These are phyloP conservation scores for Hyperopisus bebe DNA, from an alignment of 2,113 vertebrate genomes.

Conservation along the genomic window DNA sequence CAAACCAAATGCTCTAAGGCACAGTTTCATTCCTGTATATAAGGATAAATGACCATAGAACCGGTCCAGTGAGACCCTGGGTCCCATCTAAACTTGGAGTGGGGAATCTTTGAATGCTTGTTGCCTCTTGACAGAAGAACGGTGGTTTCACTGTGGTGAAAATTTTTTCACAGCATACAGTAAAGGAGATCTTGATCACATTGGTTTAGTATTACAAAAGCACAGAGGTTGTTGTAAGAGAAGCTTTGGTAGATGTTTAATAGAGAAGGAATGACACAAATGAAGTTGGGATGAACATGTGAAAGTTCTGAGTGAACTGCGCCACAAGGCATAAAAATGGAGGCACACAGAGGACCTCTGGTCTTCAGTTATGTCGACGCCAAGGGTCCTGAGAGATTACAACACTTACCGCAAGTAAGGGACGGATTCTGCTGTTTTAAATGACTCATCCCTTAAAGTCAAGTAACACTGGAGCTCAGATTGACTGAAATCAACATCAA, in stretches of 20 bases:
- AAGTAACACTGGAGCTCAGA: not conserved
- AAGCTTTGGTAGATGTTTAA: not conserved
- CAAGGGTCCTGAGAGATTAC: not conserved
- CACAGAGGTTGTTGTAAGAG: not conserved
- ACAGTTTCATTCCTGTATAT: not conserved
- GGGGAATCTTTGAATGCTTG: not conserved
- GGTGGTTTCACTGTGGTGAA: not conserved
- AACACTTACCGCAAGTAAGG: not conserved
- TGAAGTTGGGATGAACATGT: not conserved
- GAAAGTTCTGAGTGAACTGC: not conserved
- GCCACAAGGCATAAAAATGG: not conserved
- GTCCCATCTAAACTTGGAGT: not conserved
- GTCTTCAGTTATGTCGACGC: not conserved
- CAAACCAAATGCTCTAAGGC: not conserved
- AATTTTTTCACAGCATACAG: not conserved
- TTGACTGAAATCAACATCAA: not conserved
- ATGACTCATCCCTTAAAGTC: constrained; percentile 11
- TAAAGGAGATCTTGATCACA: not conserved
- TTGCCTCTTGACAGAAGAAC: not conserved
- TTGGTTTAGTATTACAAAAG: not conserved
- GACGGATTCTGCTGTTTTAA: not conserved
- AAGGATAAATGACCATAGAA: not conserved
- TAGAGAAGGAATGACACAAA: not conserved
- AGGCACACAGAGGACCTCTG: not conserved
- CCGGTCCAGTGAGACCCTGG: not conserved